Evolutionary conservation across 2,888 invertebrate genomes (phyloP).

Genomic region (Germaria angustata): DNA sequence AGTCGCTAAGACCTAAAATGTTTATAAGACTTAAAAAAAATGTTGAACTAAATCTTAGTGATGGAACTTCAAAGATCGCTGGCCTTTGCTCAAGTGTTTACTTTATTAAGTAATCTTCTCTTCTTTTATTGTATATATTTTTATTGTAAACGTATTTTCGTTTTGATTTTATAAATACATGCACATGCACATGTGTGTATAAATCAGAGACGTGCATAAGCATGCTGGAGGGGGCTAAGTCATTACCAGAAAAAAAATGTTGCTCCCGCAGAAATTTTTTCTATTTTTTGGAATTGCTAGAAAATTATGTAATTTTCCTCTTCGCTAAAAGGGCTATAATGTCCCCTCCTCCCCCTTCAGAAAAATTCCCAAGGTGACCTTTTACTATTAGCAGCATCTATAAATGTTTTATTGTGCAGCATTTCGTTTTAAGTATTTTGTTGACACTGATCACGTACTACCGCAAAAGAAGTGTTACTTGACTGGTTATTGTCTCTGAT

Average conservation of each 20-base stretch:
- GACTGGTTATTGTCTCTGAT: constrained; percentile 11
- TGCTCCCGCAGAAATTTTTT: too few species aligned
- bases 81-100: constrained; percentile 31
- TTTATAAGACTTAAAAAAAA: neutral
- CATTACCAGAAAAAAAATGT: too few species aligned
- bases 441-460: constrained; percentile 61
- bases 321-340: too few species aligned
- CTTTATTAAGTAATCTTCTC: constrained; percentile 13
- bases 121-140: constrained; percentile 1
- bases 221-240: too few species aligned
- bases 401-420: neutral
- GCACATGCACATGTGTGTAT: too few species aligned
- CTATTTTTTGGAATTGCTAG: too few species aligned
- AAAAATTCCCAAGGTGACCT: too few species aligned
- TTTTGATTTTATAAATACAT: neutral
- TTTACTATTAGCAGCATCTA: too few species aligned
- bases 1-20: neutral
- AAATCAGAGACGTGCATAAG: too few species aligned
- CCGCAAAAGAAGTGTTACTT: constrained; percentile 43
- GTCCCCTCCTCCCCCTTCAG: too few species aligned
- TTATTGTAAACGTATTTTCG: neutral
- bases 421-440: constrained; percentile 16
- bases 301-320: too few species aligned
- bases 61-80: constrained; percentile 13
- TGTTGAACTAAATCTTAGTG: neutral